Conservation (phyloP, 2,797 vertebrate genomes). For the Peromyscus aztecus region DNA sequence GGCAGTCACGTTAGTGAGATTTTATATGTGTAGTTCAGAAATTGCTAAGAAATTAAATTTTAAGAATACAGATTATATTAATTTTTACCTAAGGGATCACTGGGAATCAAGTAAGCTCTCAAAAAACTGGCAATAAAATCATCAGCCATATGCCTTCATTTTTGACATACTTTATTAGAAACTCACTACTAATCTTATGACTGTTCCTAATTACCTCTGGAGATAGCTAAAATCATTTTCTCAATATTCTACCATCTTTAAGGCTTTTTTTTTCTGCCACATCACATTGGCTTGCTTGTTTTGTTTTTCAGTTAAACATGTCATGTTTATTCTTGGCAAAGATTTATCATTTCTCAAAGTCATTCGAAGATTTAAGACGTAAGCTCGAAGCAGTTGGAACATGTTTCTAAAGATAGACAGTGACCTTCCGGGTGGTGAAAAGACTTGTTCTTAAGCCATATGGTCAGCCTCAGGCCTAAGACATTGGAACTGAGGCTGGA, state of each 20-base stretch:
- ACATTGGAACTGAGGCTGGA: conserved; percentile 47
- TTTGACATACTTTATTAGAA: not conserved
- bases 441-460: conserved; percentile 61
- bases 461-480: conserved; percentile 61
- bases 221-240: not conserved
- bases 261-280: not conserved
- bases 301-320: conserved; percentile 1
- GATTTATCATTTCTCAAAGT: conserved; percentile 68
- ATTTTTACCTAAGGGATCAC: not conserved
- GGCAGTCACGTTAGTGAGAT: too few relatives aligned
- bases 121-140: not conserved
- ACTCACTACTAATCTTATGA: not conserved
- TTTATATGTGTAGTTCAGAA: not conserved
- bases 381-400: conserved; percentile 54
- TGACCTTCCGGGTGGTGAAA: conserved; percentile 67
- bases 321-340: conserved; percentile 52
- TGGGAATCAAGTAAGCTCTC: not conserved
- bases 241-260: not conserved
- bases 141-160: not conserved
- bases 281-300: not conserved
- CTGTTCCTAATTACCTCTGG: not conserved
- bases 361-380: conserved; percentile 27
- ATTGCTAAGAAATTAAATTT: not conserved
- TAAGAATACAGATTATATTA: not conserved
- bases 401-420: conserved; percentile 60